Evolutionary conservation across 2,797 vertebrate genomes (phyloP), one percentile per base, ranked within the genome.

Genomic region (Calcarius lapponicus): DNA sequence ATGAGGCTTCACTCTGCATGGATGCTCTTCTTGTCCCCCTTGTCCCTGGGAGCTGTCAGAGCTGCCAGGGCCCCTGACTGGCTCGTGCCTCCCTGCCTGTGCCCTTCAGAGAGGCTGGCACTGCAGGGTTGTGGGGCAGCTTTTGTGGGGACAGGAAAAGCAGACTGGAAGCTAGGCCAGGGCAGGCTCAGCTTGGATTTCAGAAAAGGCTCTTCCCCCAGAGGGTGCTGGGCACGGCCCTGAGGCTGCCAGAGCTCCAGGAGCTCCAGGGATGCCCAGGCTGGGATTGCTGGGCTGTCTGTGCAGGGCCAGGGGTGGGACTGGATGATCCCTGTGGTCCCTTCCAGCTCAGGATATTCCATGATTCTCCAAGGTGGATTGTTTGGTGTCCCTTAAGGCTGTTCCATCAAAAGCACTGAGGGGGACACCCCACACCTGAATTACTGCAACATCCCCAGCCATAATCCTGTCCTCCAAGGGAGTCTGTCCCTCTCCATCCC

Each of bases 111-210:
- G 73, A 19, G 28, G 5, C 17, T 38, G 43, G 31, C 7, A 31
- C 1, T 61, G 45, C 36, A 48, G 58, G 38, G 43, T 45, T 28
- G 1, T 2, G 15, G 31, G 38, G 14, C 51, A 61, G 40, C n/a
- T 47, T 10, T 48, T 69, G 13, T 15, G 47, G 42, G 45, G 22
- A 18, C n/a, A 70, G 31, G 31, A 58, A 15, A 17, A 42, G 32
- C 61, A 60, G 29, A 12, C 10, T 73, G 67, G 51, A 32, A 53
- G 16, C 16, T 66, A 53, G 3, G 60, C 1, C 60, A 65, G 51
- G n/a, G 45, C 8, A 72, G 36, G 43, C 0, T 31, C 8, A 67
- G 54, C 17, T 0, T 40, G 78, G 69, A 32, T 0, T 0, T 31
- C 4, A 22, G 43, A 2, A 15, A 66, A 47, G 47, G 17, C 5